Evolutionary conservation across 2,113 vertebrate species (phyloP).

Genomic region (Numida meleagris): DNA sequence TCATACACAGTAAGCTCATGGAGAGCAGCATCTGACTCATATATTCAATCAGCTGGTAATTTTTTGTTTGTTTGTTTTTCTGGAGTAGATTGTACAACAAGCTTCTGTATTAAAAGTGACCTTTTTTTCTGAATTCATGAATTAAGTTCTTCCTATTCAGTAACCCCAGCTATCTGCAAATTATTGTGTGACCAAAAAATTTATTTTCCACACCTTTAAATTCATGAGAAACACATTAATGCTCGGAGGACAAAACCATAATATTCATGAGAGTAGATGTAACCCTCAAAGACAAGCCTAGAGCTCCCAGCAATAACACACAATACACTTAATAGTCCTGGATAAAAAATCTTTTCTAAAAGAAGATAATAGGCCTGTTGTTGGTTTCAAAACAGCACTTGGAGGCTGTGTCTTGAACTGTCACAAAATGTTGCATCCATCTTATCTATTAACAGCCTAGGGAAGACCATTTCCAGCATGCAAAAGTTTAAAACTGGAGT

Average conservation of each 20-base stretch:
- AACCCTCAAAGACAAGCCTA: constrained; percentile 18
- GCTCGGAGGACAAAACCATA: neutral
- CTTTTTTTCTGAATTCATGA: constrained; percentile 2
- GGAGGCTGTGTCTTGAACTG: constrained; percentile 55
- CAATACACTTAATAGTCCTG: constrained; percentile 10
- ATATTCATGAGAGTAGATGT: neutral
- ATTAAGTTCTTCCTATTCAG: neutral
- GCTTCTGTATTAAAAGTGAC: neutral
- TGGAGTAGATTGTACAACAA: neutral
- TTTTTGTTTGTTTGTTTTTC: constrained; percentile 5
- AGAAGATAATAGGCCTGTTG: constrained; percentile 60
- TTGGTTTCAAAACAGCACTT: constrained; percentile 64
- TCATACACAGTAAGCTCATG: neutral
- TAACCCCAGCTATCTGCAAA: neutral
- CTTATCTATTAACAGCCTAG: constrained; percentile 70
- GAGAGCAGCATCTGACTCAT: neutral
- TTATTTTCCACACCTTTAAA: neutral
- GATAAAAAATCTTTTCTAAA: constrained; percentile 42
- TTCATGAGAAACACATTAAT: constrained; percentile 22
- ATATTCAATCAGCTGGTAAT: neutral
- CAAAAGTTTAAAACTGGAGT: constrained; percentile 72
- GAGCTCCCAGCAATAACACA: neutral
- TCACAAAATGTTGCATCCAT: constrained; percentile 60
- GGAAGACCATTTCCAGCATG: constrained; percentile 71
- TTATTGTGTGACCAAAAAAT: neutral